Evolutionary conservation across 2,113 vertebrate genomes (phyloP).

Genomic region (Indri indri): DNA sequence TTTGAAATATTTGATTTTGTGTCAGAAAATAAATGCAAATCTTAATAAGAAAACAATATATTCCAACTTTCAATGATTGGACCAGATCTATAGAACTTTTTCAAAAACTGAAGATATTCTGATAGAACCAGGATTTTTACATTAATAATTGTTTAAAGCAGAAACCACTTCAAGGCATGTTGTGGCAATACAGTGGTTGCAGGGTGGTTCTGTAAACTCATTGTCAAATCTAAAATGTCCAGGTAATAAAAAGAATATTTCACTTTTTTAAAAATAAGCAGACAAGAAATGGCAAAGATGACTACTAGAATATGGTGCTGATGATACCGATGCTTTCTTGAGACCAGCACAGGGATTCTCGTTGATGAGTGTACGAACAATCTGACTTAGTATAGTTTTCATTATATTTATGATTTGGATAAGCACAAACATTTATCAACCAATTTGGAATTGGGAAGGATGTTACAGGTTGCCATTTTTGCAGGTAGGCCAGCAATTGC

Average conservation of each 20-base stretch:
- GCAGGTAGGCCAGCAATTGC: constrained; percentile 92
- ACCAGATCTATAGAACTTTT: neutral
- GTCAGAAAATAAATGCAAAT: constrained; percentile 72
- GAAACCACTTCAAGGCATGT: constrained; percentile 86
- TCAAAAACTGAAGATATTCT: neutral
- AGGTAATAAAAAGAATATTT: constrained; percentile 91
- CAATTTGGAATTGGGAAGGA: constrained; percentile 91
- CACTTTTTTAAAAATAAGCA: constrained; percentile 87
- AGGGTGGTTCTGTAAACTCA: constrained; percentile 89
- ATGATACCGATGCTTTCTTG: neutral
- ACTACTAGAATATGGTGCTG: constrained; percentile 34
- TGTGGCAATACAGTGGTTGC: constrained; percentile 84
- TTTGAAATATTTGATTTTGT: constrained; percentile 77
- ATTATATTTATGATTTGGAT: constrained; percentile 93
- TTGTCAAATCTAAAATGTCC: constrained; percentile 89
- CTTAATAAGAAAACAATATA: constrained; percentile 75
- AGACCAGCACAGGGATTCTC: neutral
- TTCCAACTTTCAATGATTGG: constrained; percentile 62
- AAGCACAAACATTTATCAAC: constrained; percentile 91
- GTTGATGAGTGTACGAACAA: constrained; percentile 91
- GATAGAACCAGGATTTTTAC: neutral
- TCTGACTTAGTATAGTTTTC: constrained; percentile 89
- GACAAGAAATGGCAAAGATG: constrained; percentile 89
- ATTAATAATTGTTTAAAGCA: constrained; percentile 71
- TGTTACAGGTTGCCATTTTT: constrained; percentile 92